Conservation (phyloP, 2,797 vertebrate genomes). For the Falco concolor region DNA sequence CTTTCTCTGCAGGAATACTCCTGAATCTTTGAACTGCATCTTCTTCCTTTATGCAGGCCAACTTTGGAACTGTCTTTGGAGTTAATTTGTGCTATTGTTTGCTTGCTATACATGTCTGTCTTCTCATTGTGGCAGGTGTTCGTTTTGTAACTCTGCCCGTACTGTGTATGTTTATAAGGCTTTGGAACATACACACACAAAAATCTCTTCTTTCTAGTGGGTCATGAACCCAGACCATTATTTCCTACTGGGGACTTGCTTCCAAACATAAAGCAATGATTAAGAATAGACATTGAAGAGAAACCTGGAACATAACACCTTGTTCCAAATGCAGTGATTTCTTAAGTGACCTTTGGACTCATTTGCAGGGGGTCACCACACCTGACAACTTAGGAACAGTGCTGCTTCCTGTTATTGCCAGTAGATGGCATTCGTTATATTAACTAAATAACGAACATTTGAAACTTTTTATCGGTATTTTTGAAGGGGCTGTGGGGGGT, state of each 20-base stretch:
- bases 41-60: background rate
- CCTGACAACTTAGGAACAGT: background rate
- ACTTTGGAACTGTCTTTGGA: background rate
- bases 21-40: background rate
- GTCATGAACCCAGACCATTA: background rate
- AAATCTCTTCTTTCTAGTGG: background rate
- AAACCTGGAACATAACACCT: background rate
- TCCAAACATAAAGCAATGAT: background rate
- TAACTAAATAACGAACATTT: background rate
- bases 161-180: background rate
- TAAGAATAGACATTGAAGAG: background rate
- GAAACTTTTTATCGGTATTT: background rate
- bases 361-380: background rate
- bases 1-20: background rate
- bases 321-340: background rate
- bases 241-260: background rate
- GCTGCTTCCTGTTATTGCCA: slow-evolving; percentile 14
- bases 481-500: rapidly evolving
- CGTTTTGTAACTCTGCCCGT: background rate
- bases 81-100: background rate
- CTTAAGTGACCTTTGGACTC: background rate
- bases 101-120: background rate
- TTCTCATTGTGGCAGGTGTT: background rate
- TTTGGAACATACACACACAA: background rate
- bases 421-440: slow-evolving; percentile 62